phyloP scores from a whole-genome alignment of 2,888 invertebrate species.

The Ramazzottius varieornatus region DNA sequence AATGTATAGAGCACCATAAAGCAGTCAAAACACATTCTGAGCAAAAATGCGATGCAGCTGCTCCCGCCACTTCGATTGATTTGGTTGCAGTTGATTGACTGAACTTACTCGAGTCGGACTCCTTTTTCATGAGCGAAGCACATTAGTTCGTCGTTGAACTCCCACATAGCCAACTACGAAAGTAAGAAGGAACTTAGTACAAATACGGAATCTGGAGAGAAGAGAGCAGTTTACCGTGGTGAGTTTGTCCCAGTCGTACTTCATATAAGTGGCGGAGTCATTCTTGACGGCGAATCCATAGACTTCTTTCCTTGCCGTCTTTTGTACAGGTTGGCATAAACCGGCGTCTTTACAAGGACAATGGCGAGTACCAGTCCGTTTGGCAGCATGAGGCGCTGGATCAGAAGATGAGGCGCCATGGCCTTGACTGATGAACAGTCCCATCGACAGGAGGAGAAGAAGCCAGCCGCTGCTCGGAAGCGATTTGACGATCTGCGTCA shows the following conservation, averaged over 20 bases:
- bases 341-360: constrained; percentile 1
- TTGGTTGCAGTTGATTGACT: too few relatives aligned
- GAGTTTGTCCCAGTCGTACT: constrained; percentile 19
- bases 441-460: too few relatives aligned
- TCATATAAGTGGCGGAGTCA: neutral
- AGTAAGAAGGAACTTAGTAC: too few relatives aligned
- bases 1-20: too few relatives aligned
- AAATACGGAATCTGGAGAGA: too few relatives aligned
- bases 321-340: neutral
- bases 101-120: constrained; percentile 12
- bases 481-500: too few relatives aligned
- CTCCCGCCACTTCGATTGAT: too few relatives aligned
- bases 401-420: neutral
- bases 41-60: too few relatives aligned
- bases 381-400: neutral
- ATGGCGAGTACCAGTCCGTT: neutral
- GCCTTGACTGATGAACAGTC: too few relatives aligned
- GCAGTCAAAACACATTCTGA: too few relatives aligned
- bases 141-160: constrained; percentile 15
- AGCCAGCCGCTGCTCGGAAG: too few relatives aligned
- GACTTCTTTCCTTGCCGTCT: neutral
- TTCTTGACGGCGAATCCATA: neutral
- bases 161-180: constrained; percentile 1
- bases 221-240: constrained; percentile 16
- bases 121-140: constrained; percentile 17